Percentiles rank a stretch among this genome's conserved stretches.
Conservation (phyloP, 2,797 vertebrate species). For the Austrolebias charrua region DNA sequence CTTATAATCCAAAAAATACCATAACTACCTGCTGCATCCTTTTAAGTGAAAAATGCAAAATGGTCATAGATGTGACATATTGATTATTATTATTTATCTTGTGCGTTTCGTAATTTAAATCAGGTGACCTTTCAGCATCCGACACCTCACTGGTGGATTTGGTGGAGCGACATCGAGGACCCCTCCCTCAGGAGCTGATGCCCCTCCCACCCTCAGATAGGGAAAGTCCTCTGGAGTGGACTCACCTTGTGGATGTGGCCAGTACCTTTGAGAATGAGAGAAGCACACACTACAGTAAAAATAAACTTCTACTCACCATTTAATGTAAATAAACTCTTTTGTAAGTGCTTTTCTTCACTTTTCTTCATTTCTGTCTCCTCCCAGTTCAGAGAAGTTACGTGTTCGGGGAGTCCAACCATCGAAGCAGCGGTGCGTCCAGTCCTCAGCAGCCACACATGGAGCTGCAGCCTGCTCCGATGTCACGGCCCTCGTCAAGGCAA, state of each 20-base stretch:
- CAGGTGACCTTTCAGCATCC: constrained; percentile 97
- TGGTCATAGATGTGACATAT: neutral
- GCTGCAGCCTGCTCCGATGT: constrained; percentile 84
- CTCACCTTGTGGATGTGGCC: constrained; percentile 95
- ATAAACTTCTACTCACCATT: neutral
- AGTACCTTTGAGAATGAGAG: constrained; percentile 92
- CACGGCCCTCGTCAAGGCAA: constrained; percentile 89
- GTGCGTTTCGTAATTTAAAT: neutral
- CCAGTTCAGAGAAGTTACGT: constrained; percentile 93
- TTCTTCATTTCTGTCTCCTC: constrained; percentile 9
- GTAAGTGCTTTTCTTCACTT: neutral
- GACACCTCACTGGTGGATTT: constrained; percentile 96
- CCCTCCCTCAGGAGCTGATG: constrained; percentile 90
- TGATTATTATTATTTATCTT: too few relatives aligned
- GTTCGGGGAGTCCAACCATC: constrained; percentile 90
- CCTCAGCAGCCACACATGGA: constrained; percentile 89
- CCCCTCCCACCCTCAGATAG: constrained; percentile 89
- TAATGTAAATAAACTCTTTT: neutral
- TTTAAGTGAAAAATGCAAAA: constrained; percentile 3
- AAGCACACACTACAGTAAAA: constrained; percentile 68
- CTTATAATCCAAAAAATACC: too few relatives aligned
- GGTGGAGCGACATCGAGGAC: constrained; percentile 89
- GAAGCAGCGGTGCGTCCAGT: constrained; percentile 87
- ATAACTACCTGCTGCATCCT: constrained; percentile 19
- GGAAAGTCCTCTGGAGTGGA: constrained; percentile 92